Percentiles rank a stretch among this genome's conserved stretches.
These are phyloP conservation scores for Patella pellucida DNA, from an alignment of 2,888 invertebrate species.

Conservation along the genomic window DNA sequence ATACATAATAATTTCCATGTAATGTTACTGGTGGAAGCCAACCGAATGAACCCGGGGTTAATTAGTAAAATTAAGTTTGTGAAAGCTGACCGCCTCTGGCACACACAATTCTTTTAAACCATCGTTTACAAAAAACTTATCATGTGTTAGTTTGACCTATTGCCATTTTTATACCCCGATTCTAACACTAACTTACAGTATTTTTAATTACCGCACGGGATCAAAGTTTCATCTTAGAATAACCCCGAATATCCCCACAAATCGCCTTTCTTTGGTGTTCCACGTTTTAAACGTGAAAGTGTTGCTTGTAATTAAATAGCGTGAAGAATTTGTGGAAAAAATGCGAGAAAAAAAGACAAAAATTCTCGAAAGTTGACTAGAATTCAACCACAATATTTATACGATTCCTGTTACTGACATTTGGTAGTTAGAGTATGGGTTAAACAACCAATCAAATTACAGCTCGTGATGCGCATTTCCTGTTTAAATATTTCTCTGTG, in stretches of 20 bases:
- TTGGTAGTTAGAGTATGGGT: background rate
- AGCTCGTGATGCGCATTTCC: background rate
- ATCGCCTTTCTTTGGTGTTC: too few species aligned
- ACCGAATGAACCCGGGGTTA: too few species aligned
- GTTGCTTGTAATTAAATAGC: background rate
- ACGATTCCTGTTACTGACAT: background rate
- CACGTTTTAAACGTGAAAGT: too few species aligned
- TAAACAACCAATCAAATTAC: background rate
- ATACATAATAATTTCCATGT: too few species aligned
- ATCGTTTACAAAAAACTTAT: background rate
- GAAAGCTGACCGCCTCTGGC: too few species aligned
- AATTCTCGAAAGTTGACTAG: background rate
- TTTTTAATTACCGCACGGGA: background rate
- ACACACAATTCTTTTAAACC: too few species aligned
- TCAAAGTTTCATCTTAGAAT: background rate
- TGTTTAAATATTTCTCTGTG: background rate
- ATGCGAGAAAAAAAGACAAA: background rate
- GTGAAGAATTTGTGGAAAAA: background rate
- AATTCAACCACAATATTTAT: constrained; percentile 5
- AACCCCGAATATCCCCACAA: too few species aligned
- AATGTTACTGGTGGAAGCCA: too few species aligned
- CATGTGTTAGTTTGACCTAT: background rate
- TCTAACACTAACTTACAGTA: background rate
- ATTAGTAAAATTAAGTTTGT: too few species aligned
- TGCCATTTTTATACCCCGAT: background rate